These are phyloP conservation scores for Isoperla grammatica DNA, from an alignment of 2,888 invertebrate species.

Conservation along the genomic window DNA sequence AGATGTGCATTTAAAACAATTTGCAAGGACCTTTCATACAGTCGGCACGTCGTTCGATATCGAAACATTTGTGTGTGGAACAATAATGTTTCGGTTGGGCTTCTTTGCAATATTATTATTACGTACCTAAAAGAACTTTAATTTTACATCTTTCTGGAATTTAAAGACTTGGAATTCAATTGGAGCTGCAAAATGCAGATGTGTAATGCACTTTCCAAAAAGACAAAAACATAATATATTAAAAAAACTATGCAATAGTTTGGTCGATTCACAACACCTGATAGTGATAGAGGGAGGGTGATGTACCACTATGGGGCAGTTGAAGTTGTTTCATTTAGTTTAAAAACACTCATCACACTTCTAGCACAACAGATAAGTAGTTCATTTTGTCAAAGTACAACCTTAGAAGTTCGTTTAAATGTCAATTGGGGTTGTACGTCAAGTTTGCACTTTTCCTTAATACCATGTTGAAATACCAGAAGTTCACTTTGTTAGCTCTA, in stretches of 20 bases:
- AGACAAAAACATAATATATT: slow-evolving; percentile 27
- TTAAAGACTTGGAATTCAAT: slow-evolving; percentile 27
- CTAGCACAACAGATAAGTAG: slow-evolving; percentile 30
- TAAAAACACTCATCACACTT: slow-evolving; percentile 30
- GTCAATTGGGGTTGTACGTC: too few species aligned
- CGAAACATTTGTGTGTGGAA: slow-evolving; percentile 22
- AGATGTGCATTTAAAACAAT: slow-evolving; percentile 30
- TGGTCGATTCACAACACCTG: slow-evolving; percentile 29
- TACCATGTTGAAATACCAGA: too few species aligned
- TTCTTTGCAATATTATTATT: slow-evolving; percentile 14
- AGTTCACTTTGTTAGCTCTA: too few species aligned
- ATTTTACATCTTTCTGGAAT: slow-evolving; percentile 26
- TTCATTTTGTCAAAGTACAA: slow-evolving; percentile 5
- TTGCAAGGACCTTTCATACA: slow-evolving; percentile 25
- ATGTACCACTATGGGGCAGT: slow-evolving; percentile 25
- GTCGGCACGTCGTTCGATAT: slow-evolving; percentile 15
- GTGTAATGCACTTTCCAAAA: slow-evolving; percentile 23
- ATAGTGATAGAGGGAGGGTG: slow-evolving; percentile 13
- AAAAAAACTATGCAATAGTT: slow-evolving; percentile 26
- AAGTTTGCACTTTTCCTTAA: too few species aligned
- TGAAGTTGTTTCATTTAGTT: slow-evolving; percentile 27
- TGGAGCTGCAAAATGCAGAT: slow-evolving; percentile 22
- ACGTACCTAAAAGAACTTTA: neutral
- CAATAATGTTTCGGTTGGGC: slow-evolving; percentile 25
- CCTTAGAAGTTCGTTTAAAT: too few species aligned